Base-by-base conservation (phyloP, 2,797 vertebrate genomes). In the Sardinella longiceps region DNA sequence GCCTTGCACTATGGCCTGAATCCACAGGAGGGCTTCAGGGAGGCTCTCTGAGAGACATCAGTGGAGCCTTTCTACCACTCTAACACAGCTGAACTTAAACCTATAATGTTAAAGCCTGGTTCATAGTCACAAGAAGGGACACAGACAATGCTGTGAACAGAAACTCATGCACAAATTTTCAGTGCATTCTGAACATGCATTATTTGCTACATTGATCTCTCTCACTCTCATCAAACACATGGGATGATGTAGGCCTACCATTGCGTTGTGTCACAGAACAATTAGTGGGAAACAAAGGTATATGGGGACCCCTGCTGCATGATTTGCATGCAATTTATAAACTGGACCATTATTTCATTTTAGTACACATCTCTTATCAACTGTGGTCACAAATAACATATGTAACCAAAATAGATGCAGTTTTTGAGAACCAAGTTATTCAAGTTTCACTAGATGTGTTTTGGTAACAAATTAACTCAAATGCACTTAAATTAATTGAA, bases 1-100 rank as follows among this genome's bases (percentile, higher is more conserved):
- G 81, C 83, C 30, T 87, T 96, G 90, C 93, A 90, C 87, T 95
- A 93, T 74, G 94, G 92, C 63, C 88, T 95, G 87, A 90, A 96
- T 80, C 90, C 89, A 0, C 85, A 88, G 39, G 92, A 94, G 87
- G 89, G 84, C 81, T 70, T 84, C 15, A 88, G 90, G 80, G 91
- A 94, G 80, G 51, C 84, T 20, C 18, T 39, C 10, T 77, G 37
- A 43, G 20, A 37, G 37, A 77, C 33, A 2, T 20, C 15, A 77
- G 25, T 30, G 30, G 1, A 37, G 1, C 3, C 63, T 14, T n/a
- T 30, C 28, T 33, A 18, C 18, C 37, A 43, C 11, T 20, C 5
- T 43, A 77, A 77, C 33, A 1, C 33, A 18, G 33, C 18, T 20
- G 70, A 15, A 43, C 18, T 7, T 77, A 77, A 43, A 39, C 18